A percentile compares a stretch with the other conserved stretches of the same genome.
These are phyloP conservation scores for Trididemnum miniatum DNA, from an alignment of 23 tunicate genomes.

Conservation along the genomic window DNA sequence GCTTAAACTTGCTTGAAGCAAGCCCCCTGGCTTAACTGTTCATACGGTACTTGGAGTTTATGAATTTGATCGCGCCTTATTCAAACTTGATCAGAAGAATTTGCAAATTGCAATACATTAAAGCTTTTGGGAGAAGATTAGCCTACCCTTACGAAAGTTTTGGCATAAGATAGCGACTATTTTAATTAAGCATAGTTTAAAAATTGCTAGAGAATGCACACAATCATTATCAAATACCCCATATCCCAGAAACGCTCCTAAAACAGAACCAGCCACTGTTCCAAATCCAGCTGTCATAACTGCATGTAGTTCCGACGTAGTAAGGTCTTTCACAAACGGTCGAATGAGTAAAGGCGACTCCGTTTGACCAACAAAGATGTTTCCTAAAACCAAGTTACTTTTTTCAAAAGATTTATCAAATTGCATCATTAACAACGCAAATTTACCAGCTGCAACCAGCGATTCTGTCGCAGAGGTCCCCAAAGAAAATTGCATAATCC, in stretches of 20 bases:
- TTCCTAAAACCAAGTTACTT: conserved; percentile 49
- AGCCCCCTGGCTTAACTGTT: no score
- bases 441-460: conserved; percentile 98
- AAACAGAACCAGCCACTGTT: conserved; percentile 82
- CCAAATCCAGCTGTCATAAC: conserved; percentile 94
- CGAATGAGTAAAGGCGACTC: conserved; percentile 93
- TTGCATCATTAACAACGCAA: background rate
- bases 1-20: no score
- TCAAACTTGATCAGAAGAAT: no score
- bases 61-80: no score
- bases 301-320: conserved; percentile 86
- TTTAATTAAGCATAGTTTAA: no score
- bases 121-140: no score
- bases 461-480: conserved; percentile 90
- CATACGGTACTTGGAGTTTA: no score
- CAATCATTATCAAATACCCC: no score
- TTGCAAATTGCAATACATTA: no score
- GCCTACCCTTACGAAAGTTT: no score
- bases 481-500: conserved; percentile 90
- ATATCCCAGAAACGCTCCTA: conserved; percentile 84
- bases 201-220: no score
- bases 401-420: background rate
- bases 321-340: conserved; percentile 81
- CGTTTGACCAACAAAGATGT: conserved; percentile 90
- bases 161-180: no score